Evolutionary conservation across 2,888 invertebrate genomes (phyloP).

Genomic region (Alviniconcha strummeri): DNA sequence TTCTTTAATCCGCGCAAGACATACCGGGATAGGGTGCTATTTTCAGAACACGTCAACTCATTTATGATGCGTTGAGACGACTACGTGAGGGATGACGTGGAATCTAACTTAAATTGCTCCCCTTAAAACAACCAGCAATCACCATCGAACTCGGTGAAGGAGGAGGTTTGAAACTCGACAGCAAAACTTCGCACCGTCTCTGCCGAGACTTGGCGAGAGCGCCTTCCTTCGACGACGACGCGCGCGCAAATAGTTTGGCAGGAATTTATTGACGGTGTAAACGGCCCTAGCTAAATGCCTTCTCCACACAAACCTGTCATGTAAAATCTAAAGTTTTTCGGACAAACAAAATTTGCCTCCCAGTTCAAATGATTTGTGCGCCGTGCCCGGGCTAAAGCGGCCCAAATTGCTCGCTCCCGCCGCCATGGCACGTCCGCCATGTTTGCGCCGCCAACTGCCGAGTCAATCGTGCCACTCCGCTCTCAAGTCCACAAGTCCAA

Average conservation of each 20-base stretch:
- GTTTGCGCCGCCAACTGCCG: constrained; percentile 34
- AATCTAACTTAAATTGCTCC: too few relatives aligned
- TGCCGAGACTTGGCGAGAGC: not conserved
- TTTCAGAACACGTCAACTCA: not conserved
- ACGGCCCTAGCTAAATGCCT: constrained; percentile 36
- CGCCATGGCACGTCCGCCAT: constrained; percentile 33
- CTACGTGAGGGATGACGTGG: too few relatives aligned
- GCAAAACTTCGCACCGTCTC: not conserved
- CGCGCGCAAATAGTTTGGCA: constrained; percentile 40
- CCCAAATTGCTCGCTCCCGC: constrained; percentile 31
- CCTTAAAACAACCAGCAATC: not conserved
- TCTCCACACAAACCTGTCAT: constrained; percentile 31
- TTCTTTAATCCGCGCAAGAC: too few relatives aligned
- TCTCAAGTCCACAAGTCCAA: not conserved
- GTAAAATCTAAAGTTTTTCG: constrained; percentile 40
- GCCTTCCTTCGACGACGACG: not conserved
- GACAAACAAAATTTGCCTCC: constrained; percentile 39
- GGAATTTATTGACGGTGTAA: constrained; percentile 39
- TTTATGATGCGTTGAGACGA: too few relatives aligned
- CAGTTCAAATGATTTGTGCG: constrained; percentile 39
- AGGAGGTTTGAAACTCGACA: not conserved
- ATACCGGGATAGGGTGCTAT: not conserved
- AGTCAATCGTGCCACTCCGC: constrained; percentile 25
- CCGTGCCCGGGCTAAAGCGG: constrained; percentile 30
- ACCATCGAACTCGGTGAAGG: too few relatives aligned